Evolutionary conservation across 2,113 vertebrate species (phyloP).

Genomic region (Galeopterus variegatus): DNA sequence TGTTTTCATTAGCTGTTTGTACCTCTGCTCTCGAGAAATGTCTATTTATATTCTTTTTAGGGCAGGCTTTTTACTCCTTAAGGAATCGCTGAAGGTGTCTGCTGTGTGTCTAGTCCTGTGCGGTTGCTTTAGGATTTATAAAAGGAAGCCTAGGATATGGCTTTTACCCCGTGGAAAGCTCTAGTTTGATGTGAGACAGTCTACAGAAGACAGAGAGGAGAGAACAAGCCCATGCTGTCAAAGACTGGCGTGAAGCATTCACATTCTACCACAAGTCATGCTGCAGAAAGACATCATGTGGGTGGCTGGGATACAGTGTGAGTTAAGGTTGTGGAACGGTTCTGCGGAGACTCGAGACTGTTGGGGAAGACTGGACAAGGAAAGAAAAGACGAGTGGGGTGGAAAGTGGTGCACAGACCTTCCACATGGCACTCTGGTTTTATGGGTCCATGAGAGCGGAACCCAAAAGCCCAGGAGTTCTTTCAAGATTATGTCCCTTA

Average conservation of each 20-base stretch:
- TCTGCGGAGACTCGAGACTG: neutral
- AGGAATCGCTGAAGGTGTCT: neutral
- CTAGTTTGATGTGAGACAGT: neutral
- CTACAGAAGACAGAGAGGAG: neutral
- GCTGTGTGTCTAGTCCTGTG: neutral
- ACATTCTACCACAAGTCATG: fast-evolving
- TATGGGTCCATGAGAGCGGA: neutral
- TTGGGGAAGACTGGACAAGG: neutral
- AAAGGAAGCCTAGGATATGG: neutral
- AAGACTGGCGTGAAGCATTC: neutral
- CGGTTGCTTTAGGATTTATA: neutral
- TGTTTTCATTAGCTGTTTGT: neutral
- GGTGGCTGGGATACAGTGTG: neutral
- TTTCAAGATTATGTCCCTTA: neutral
- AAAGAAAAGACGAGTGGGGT: neutral
- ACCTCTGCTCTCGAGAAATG: neutral
- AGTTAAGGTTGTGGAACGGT: neutral
- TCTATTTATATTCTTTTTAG: neutral
- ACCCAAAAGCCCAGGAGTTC: neutral
- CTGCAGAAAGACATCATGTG: neutral
- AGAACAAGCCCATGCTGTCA: neutral
- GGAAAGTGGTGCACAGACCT: neutral
- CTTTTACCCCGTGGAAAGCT: neutral
- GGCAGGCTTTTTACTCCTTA: neutral
- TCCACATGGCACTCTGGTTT: neutral